These are phyloP conservation scores for Mixornis gularis DNA, from an alignment of 2,113 vertebrate species.

Conservation along the genomic window DNA sequence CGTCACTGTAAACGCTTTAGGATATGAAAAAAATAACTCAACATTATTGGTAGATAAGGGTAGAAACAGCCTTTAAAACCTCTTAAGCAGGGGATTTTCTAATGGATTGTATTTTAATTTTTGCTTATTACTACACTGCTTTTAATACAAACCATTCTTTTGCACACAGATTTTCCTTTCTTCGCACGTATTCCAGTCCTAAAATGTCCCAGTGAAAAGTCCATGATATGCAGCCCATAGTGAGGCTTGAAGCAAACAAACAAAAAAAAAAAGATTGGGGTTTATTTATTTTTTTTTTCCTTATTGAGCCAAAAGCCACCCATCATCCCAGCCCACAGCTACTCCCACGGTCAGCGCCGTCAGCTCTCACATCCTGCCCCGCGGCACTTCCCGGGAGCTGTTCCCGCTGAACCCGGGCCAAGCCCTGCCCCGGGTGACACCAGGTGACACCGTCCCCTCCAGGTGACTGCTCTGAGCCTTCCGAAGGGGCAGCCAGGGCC, in stretches of 20 bases:
- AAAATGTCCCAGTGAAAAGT: neutral
- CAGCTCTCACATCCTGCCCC: neutral
- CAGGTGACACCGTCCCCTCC: accelerated
- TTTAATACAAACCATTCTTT: neutral
- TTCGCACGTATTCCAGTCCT: neutral
- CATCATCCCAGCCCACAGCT: slow-evolving; percentile 9
- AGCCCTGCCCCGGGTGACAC: neutral
- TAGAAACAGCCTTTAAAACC: neutral
- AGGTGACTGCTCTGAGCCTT: neutral
- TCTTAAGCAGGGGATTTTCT: neutral
- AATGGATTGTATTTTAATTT: neutral
- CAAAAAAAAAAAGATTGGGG: neutral
- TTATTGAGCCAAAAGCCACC: neutral
- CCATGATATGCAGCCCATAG: neutral
- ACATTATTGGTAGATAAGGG: neutral
- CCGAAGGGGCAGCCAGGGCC: neutral
- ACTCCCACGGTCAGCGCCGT: neutral
- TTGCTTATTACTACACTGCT: neutral
- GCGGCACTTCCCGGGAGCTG: neutral
- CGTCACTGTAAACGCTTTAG: neutral
- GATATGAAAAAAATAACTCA: neutral
- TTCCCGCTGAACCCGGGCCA: neutral
- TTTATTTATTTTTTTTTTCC: neutral
- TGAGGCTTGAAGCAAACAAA: neutral
- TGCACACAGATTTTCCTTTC: neutral